A percentile compares a stretch with the other conserved stretches of the same genome.
Conservation (phyloP, 2,113 vertebrate species). For the Gadus macrocephalus region DNA sequence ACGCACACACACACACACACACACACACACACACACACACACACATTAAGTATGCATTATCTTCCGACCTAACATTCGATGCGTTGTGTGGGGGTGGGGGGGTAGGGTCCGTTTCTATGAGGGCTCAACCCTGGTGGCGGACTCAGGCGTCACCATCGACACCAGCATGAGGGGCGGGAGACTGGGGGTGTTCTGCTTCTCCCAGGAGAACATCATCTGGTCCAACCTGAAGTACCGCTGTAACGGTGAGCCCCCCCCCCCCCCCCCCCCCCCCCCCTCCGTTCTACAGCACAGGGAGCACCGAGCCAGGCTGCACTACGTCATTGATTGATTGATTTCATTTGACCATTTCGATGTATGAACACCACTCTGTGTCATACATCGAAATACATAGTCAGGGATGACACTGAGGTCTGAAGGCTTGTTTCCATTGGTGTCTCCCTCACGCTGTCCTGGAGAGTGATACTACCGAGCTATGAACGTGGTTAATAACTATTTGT, state of each 20-base stretch:
- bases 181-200: slow-evolving; percentile 99
- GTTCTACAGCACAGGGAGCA: not conserved
- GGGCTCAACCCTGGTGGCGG: slow-evolving; percentile 88
- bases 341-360: too few species aligned
- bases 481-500: not conserved
- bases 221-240: slow-evolving; percentile 97
- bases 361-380: too few species aligned
- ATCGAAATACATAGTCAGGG: too few species aligned
- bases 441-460: too few species aligned
- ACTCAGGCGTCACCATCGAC: slow-evolving; percentile 89
- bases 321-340: too few species aligned
- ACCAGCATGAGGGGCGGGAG: slow-evolving; percentile 96
- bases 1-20: slow-evolving; percentile 75
- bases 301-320: not conserved
- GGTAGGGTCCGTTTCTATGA: slow-evolving; percentile 90
- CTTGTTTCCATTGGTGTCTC: too few species aligned
- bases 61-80: not conserved
- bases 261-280: not conserved
- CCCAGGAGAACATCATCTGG: slow-evolving; percentile 99
- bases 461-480: not conserved
- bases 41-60: not conserved
- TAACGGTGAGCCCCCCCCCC: slow-evolving; percentile 86
- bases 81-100: not conserved
- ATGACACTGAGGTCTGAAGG: too few species aligned
- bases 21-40: slow-evolving; percentile 54